A percentile compares a stretch with the other conserved stretches of the same genome.
phyloP scores from a whole-genome alignment of 2,113 vertebrate genomes.

The Lepus europaeus region DNA sequence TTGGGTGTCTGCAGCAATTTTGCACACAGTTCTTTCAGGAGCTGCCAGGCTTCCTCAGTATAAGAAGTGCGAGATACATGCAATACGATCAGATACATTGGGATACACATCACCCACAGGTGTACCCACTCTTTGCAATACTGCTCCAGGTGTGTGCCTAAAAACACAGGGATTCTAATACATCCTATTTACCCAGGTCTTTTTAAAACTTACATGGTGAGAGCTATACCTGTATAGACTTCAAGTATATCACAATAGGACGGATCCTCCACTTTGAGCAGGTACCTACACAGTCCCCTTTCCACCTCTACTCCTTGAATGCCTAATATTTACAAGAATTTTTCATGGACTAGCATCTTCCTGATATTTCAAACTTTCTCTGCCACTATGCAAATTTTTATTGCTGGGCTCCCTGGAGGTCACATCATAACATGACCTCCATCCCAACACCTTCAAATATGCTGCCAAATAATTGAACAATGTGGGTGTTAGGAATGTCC shows the following conservation, averaged over 20 bases:
- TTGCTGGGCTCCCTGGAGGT: neutral
- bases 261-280: neutral
- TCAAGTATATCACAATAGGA: neutral
- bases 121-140: neutral
- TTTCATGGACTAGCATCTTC: neutral
- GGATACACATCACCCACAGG: neutral
- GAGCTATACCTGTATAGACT: neutral
- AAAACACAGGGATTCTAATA: neutral
- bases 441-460: neutral
- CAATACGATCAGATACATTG: neutral
- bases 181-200: neutral
- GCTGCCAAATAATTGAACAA: neutral
- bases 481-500: neutral
- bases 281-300: neutral
- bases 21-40: neutral
- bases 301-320: neutral
- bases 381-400: neutral
- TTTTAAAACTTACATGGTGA: neutral
- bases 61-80: neutral
- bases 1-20: neutral
- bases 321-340: neutral
- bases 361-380: slow-evolving; percentile 35
- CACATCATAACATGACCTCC: neutral
- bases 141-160: neutral
- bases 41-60: neutral